Conservation (phyloP, 2,113 vertebrate genomes). For the Mobula hypostoma region DNA sequence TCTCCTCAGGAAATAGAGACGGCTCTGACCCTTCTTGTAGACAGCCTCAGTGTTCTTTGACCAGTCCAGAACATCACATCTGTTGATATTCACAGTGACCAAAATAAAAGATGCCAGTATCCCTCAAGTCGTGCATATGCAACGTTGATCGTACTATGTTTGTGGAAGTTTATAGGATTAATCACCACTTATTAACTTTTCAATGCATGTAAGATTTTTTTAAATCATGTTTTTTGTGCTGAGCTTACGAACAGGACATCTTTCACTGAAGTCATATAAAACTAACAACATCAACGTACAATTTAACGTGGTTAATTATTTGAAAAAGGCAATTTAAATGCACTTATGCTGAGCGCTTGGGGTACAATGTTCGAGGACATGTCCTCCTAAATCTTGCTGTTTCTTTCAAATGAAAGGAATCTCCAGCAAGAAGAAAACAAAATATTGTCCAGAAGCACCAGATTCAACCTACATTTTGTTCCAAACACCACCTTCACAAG, state of each 20-base stretch:
- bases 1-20: no score
- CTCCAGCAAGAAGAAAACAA: not conserved
- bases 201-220: not conserved
- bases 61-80: not conserved
- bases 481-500: not conserved
- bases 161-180: not conserved
- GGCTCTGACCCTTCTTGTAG: no score
- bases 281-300: not conserved
- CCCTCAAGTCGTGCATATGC: not conserved
- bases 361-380: not conserved
- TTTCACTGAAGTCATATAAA: conserved; percentile 12
- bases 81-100: not conserved
- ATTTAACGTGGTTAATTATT: not conserved
- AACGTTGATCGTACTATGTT: not conserved
- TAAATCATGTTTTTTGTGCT: not conserved
- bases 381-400: not conserved
- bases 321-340: conserved; percentile 1
- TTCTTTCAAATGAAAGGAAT: not conserved
- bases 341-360: not conserved
- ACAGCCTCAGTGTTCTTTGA: no score
- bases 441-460: not conserved
- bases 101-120: not conserved
- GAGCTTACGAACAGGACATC: not conserved
- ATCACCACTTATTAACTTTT: not conserved
- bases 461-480: not conserved